Base-by-base conservation (phyloP, 1,140 invertebrate genomes). In the Nomia melanderi region DNA sequence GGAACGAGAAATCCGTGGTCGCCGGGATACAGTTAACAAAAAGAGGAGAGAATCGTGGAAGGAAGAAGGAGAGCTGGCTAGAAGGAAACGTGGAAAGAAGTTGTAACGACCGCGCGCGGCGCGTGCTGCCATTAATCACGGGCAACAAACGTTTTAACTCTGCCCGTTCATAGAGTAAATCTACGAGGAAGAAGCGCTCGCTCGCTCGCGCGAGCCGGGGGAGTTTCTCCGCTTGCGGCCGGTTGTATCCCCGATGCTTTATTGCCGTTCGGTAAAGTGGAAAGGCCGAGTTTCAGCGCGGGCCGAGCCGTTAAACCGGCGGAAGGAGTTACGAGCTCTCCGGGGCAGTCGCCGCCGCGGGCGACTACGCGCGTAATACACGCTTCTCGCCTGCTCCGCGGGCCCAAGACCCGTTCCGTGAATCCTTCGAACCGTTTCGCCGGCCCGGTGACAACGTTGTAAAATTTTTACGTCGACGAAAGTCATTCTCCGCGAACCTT, bases 141-240 rank as follows among this genome's bases (percentile, higher is more conserved):
- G 69, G 44, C 54, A 81, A 81, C 81, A 82, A 82, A 78, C 74
- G 74, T 81, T 83, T 83, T 64, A 82, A 83, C 81, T 78, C 72
- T 65, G 59, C 63, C 50, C 64, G 78, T 77, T 60, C 60, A 23
- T 65, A 36, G 41, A 59, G 50, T 56, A 56, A 75, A 67, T 71
- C 54, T 53, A 39, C 33, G 63, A 27, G 57, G 67, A 69, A 69
- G 63, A 81, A 72, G 29, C 29, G 47, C 78, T n/a, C 47, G n/a
- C 41, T 14, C 41, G 41, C 41, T 9, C 41, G 41, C 14, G 14
- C 11, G 14, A 44, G 11, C 11, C 41, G 66, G 23, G 63, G 17
- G 60, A 69, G 60, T 73, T 77, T 44, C 65, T 77, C 74, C 50
- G 17, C 64, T 14, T 25, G 31, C n/a, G 36, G 54, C 11, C 44